A percentile compares a stretch with the other conserved stretches of the same genome.
Conservation (phyloP, 2,888 invertebrate species). For the Nomada hirtipes region DNA sequence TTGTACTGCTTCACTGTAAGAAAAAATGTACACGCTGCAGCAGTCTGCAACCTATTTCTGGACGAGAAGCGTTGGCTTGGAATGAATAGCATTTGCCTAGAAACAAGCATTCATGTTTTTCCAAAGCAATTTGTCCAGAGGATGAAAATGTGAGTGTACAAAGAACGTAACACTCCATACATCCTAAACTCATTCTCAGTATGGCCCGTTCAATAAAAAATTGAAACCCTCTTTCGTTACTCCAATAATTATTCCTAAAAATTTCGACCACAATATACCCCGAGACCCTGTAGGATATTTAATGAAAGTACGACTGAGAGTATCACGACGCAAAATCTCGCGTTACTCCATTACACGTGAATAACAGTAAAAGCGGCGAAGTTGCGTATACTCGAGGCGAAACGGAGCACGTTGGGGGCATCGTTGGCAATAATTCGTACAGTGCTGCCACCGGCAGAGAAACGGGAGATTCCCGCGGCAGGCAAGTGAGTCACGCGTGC, state of each 20-base stretch:
- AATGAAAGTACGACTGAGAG: no score
- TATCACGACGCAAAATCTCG: no score
- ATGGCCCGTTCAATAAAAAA: no score
- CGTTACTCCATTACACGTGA: background rate
- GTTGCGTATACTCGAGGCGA: background rate
- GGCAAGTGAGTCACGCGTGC: constrained; percentile 79
- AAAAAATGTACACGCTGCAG: constrained; percentile 11
- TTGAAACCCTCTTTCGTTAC: no score
- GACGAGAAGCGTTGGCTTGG: constrained; percentile 14
- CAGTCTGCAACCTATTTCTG: constrained; percentile 28
- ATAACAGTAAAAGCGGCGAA: background rate
- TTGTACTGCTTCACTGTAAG: background rate
- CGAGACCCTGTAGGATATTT: no score
- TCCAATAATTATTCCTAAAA: no score
- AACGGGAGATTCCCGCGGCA: constrained; percentile 79
- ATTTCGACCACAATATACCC: no score
- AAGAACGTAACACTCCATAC: no score
- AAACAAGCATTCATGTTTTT: constrained; percentile 13
- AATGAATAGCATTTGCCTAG: constrained; percentile 67
- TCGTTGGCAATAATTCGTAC: constrained; percentile 50
- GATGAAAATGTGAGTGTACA: no score
- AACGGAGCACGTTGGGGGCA: background rate
- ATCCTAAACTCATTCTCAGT: no score
- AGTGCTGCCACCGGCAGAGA: constrained; percentile 75
- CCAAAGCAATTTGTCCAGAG: no score